Evolutionary conservation across 2,113 vertebrate genomes (phyloP).

Genomic region (Oriolus oriolus): DNA sequence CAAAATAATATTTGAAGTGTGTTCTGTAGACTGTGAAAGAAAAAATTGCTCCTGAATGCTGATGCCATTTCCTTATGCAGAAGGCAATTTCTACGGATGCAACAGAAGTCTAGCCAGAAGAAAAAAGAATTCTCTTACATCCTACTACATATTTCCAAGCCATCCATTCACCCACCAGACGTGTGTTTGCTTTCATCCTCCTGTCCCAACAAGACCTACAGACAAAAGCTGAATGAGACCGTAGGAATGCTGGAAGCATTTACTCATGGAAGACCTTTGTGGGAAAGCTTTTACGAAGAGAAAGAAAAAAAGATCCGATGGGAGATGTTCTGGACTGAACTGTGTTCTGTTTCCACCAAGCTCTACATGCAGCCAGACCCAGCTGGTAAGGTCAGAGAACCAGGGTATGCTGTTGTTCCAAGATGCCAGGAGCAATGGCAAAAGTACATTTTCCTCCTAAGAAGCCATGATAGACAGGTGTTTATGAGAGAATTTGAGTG

Average conservation of each 20-base stretch:
- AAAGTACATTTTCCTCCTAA: not conserved
- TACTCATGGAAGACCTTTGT: not conserved
- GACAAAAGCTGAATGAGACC: not conserved
- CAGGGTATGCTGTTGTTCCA: not conserved
- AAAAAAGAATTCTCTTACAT: not conserved
- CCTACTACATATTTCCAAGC: not conserved
- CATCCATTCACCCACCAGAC: not conserved
- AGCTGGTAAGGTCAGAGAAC: not conserved
- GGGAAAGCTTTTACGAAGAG: not conserved
- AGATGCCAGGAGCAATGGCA: not conserved
- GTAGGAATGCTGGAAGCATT: not conserved
- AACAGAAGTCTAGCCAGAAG: not conserved
- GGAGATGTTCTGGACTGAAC: not conserved
- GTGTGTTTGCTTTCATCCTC: not conserved
- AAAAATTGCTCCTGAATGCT: not conserved
- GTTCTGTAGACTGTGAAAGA: not conserved
- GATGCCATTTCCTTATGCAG: not conserved
- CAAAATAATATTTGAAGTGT: not conserved
- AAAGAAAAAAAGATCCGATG: not conserved
- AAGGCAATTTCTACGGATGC: not conserved
- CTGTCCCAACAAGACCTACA: not conserved
- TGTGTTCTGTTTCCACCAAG: not conserved
- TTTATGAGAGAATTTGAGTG: not conserved
- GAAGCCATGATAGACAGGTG: not conserved
- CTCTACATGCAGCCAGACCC: not conserved